Evolutionary conservation across 2,888 invertebrate species (phyloP).

Genomic region (Antitype chi): DNA sequence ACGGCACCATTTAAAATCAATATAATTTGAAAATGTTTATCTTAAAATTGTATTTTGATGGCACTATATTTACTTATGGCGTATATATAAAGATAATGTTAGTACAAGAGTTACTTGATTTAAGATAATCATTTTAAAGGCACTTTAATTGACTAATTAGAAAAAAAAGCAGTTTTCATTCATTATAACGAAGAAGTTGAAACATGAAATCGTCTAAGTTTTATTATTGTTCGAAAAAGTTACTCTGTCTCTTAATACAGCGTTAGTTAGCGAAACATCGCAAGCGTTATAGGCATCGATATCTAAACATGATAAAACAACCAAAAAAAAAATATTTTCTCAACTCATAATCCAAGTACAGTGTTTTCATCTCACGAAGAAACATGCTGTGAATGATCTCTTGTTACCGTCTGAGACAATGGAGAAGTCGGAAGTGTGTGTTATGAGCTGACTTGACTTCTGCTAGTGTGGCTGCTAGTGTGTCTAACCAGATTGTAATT

Average conservation of each 20-base stretch:
- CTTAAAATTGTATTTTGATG: slow-evolving; percentile 32
- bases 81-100: slow-evolving; percentile 4
- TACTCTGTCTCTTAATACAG: not conserved
- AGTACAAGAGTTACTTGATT: slow-evolving; percentile 13
- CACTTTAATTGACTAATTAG: slow-evolving; percentile 37
- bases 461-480: too few species aligned
- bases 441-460: too few species aligned
- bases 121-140: slow-evolving; percentile 6
- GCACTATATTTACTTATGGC: slow-evolving; percentile 50
- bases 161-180: not conserved
- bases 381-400: too few species aligned
- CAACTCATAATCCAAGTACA: not conserved
- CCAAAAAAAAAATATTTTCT: not conserved
- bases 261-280: not conserved
- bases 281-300: not conserved
- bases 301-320: not conserved
- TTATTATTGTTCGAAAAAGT: not conserved
- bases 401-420: too few species aligned
- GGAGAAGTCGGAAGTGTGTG: too few species aligned
- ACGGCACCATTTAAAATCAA: not conserved
- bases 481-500: too few species aligned
- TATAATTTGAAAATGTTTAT: not conserved
- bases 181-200: not conserved
- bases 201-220: not conserved
- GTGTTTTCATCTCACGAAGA: too few species aligned